Evolutionary conservation across 1,140 invertebrate genomes (phyloP).

Genomic region (Steinernema feltiae): DNA sequence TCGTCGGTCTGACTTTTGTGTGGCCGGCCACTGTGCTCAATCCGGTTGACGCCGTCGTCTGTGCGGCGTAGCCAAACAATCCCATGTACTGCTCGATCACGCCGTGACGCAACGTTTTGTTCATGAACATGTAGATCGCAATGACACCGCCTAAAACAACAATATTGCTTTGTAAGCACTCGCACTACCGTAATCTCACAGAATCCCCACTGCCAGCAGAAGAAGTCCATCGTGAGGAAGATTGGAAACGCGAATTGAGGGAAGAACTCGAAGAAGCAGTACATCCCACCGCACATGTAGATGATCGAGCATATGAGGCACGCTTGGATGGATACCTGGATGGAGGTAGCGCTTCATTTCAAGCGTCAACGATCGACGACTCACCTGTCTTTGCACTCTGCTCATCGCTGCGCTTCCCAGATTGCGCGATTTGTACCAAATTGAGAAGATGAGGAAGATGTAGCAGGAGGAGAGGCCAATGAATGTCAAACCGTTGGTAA

Average conservation of each 20-base stretch:
- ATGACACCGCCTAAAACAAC: slow-evolving; percentile 6
- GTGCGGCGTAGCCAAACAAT: neutral
- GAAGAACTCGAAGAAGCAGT: slow-evolving; percentile 8
- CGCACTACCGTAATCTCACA: neutral
- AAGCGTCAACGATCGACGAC: too few species aligned
- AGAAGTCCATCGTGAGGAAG: neutral
- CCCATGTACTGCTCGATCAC: neutral
- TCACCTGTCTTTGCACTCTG: neutral
- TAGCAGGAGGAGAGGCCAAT: neutral
- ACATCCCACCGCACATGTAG: slow-evolving; percentile 9
- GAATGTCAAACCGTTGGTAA: neutral
- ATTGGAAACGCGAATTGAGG: neutral
- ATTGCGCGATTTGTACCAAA: slow-evolving; percentile 3
- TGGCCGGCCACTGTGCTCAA: too few species aligned
- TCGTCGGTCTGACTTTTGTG: too few species aligned
- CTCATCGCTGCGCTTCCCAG: neutral
- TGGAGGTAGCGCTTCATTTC: too few species aligned
- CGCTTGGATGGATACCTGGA: neutral
- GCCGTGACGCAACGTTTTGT: neutral
- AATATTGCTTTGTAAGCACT: neutral
- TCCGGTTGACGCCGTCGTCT: neutral
- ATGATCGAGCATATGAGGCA: slow-evolving; percentile 11
- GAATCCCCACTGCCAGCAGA: slow-evolving; percentile 8
- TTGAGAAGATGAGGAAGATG: neutral
- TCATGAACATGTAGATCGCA: slow-evolving; percentile 1